Evolutionary conservation across 2,888 invertebrate genomes (phyloP).

Genomic region (Noctua janthina): DNA sequence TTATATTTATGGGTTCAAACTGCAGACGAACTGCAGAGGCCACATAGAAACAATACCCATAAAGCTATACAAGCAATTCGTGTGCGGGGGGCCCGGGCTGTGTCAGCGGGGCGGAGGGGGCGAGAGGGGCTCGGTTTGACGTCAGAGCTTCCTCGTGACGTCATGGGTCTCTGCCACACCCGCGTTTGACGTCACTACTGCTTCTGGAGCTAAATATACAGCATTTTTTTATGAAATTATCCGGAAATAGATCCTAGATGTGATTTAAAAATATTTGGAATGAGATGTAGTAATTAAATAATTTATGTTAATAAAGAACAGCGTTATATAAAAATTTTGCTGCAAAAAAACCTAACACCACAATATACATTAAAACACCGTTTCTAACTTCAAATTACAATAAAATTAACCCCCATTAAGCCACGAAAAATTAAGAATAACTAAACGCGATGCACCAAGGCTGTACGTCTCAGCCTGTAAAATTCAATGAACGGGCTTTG

Average conservation of each 20-base stretch:
- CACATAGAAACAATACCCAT: slow-evolving; percentile 83
- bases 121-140: slow-evolving; percentile 82
- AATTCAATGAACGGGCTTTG: slow-evolving; percentile 87
- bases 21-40: slow-evolving; percentile 63
- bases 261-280: background rate
- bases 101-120: slow-evolving; percentile 68
- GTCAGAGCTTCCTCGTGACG: slow-evolving; percentile 89
- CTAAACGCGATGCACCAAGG: slow-evolving; percentile 76
- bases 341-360: background rate
- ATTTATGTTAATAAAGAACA: background rate
- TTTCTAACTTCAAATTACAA: slow-evolving; percentile 19
- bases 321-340: background rate
- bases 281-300: background rate
- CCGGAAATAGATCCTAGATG: background rate
- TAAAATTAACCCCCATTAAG: background rate
- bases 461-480: slow-evolving; percentile 78
- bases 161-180: slow-evolving; percentile 87
- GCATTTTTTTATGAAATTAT: slow-evolving; percentile 27
- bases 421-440: slow-evolving; percentile 56
- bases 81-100: slow-evolving; percentile 72
- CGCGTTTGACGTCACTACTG: slow-evolving; percentile 86
- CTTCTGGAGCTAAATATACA: slow-evolving; percentile 66
- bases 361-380: background rate
- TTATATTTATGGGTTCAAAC: slow-evolving; percentile 33
- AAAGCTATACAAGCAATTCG: slow-evolving; percentile 81